phyloP scores from a whole-genome alignment of 2,113 vertebrate species.

The Stomatorhinus ivindoensis region DNA sequence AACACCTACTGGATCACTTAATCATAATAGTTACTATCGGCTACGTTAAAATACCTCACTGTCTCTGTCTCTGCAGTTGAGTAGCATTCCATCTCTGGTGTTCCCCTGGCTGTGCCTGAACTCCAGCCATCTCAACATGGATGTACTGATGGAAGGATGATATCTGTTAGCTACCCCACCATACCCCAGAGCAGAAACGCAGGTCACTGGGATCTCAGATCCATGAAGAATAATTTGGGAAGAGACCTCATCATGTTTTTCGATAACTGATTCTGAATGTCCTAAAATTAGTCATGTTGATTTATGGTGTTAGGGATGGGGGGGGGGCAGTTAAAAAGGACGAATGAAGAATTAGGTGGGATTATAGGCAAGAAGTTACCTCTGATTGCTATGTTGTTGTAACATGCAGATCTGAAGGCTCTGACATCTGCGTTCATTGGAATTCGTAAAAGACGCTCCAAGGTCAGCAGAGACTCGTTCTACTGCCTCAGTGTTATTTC shows the following conservation, averaged over 20 bases:
- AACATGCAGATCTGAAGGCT: neutral
- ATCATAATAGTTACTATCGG: neutral
- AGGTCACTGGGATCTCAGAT: neutral
- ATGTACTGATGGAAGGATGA: neutral
- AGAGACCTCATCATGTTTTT: neutral
- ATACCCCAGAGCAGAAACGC: neutral
- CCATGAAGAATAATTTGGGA: neutral
- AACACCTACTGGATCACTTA: neutral
- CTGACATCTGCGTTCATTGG: neutral
- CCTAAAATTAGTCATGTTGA: neutral
- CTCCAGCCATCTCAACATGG: neutral
- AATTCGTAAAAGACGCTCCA: neutral
- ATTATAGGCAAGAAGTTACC: neutral
- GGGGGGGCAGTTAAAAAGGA: neutral
- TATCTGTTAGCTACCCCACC: neutral
- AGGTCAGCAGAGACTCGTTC: neutral
- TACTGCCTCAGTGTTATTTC: neutral
- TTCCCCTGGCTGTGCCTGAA: neutral
- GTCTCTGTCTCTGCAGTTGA: neutral
- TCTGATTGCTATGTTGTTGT: neutral
- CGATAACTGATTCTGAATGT: neutral
- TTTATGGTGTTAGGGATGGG: neutral
- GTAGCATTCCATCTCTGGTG: neutral
- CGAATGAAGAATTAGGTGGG: neutral
- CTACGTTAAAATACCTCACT: neutral